phyloP scores from a whole-genome alignment of 1,140 invertebrate genomes.

The Drosophila persimilis region DNA sequence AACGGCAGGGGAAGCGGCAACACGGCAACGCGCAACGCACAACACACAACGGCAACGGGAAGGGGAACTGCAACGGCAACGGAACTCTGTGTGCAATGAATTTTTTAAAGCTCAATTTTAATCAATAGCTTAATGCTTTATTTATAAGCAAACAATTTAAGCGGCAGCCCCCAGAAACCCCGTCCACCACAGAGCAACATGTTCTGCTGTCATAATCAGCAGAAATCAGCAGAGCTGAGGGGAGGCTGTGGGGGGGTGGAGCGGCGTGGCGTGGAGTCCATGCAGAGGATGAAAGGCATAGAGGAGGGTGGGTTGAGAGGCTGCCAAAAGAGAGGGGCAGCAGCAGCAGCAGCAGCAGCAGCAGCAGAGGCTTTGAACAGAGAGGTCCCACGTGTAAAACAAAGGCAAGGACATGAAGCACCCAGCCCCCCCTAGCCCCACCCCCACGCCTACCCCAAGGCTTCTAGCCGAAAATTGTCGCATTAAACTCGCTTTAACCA shows the following conservation, averaged over 20 bases:
- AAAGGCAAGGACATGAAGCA: slow-evolving; percentile 38
- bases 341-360: no score
- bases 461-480: slow-evolving; percentile 3
- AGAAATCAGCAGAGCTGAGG: background rate
- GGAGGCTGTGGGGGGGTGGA: background rate
- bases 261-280: background rate
- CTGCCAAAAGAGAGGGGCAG: slow-evolving; percentile 5
- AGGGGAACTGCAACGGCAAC: background rate
- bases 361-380: background rate
- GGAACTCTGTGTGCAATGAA: slow-evolving; percentile 55
- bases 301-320: background rate
- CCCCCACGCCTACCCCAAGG: no score
- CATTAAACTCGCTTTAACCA: slow-evolving; percentile 47
- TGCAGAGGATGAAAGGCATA: slow-evolving; percentile 2
- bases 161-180: slow-evolving; percentile 5
- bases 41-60: no score
- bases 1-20: no score
- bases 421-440: background rate
- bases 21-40: no score
- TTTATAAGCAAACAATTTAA: slow-evolving; percentile 79
- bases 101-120: slow-evolving; percentile 78
- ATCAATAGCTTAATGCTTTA: slow-evolving; percentile 72
- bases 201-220: slow-evolving; percentile 48
- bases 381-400: slow-evolving; percentile 51
- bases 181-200: slow-evolving; percentile 5